Evolutionary conservation across 2,113 vertebrate species (phyloP).

Genomic region (Cottus gobio): DNA sequence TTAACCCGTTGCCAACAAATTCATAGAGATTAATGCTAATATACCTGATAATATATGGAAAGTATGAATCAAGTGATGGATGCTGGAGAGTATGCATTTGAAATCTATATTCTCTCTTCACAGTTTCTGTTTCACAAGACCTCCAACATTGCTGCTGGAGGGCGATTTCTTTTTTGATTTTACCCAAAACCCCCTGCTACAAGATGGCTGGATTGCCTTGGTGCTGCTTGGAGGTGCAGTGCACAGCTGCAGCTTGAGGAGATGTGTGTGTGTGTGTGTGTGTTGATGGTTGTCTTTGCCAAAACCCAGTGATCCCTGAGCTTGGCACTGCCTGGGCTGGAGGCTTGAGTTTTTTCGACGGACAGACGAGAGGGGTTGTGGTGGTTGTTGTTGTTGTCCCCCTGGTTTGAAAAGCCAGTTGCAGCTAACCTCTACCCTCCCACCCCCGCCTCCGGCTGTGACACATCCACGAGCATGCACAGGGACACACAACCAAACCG

Average conservation of each 20-base stretch:
- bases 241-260: constrained; percentile 35
- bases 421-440: constrained; percentile 50
- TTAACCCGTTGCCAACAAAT: background rate
- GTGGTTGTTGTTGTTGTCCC: constrained; percentile 47
- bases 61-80: too few species aligned
- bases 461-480: background rate
- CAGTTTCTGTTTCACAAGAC: background rate
- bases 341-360: constrained; percentile 41
- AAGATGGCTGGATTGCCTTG: constrained; percentile 5
- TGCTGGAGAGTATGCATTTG: background rate
- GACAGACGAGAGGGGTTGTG: constrained; percentile 5
- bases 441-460: constrained; percentile 31
- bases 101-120: background rate
- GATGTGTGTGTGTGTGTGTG: constrained; percentile 18
- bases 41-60: background rate
- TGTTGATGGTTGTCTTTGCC: constrained; percentile 21
- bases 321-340: constrained; percentile 30
- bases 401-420: constrained; percentile 39
- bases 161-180: background rate
- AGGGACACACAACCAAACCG: background rate
- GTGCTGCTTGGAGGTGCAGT: constrained; percentile 26
- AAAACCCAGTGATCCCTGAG: constrained; percentile 49
- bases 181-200: background rate
- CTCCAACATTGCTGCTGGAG: background rate
- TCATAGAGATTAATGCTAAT: background rate